Evolutionary conservation across 2,797 vertebrate genomes (phyloP).

Genomic region (Poeciliopsis infans): DNA sequence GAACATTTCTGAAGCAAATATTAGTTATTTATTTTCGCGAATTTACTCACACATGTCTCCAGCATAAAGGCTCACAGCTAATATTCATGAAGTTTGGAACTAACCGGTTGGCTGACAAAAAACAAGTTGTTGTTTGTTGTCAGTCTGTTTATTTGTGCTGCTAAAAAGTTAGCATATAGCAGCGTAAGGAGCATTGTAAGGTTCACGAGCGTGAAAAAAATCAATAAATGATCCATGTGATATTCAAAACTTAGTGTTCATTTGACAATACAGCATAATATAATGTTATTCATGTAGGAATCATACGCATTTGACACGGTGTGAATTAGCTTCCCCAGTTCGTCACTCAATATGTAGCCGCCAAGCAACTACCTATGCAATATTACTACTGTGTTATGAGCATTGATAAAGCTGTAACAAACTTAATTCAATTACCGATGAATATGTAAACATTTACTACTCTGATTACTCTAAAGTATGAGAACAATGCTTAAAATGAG

Average conservation of each 20-base stretch:
- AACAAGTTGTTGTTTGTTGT: constrained; percentile 24
- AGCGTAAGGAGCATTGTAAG: constrained; percentile 1
- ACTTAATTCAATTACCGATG: fast-evolving
- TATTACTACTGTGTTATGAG: not conserved
- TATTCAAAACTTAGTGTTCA: not conserved
- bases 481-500: not conserved
- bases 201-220: not conserved
- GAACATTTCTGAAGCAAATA: not conserved
- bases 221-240: not conserved
- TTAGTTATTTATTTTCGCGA: too few relatives aligned
- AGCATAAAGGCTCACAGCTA: not conserved
- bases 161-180: constrained; percentile 55
- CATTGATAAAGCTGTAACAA: not conserved
- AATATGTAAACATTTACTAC: not conserved
- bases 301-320: not conserved
- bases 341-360: not conserved
- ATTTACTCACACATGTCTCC: too few relatives aligned
- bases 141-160: constrained; percentile 45
- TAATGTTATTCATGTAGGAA: fast-evolving
- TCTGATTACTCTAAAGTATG: not conserved
- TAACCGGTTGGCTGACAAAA: constrained; percentile 4
- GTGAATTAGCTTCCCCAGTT: not conserved
- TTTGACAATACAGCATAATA: too few relatives aligned
- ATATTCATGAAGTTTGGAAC: constrained; percentile 1
- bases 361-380: constrained; percentile 1